phyloP scores from a whole-genome alignment of 2,797 vertebrate genomes.

The Gadopsis bispinosus region DNA sequence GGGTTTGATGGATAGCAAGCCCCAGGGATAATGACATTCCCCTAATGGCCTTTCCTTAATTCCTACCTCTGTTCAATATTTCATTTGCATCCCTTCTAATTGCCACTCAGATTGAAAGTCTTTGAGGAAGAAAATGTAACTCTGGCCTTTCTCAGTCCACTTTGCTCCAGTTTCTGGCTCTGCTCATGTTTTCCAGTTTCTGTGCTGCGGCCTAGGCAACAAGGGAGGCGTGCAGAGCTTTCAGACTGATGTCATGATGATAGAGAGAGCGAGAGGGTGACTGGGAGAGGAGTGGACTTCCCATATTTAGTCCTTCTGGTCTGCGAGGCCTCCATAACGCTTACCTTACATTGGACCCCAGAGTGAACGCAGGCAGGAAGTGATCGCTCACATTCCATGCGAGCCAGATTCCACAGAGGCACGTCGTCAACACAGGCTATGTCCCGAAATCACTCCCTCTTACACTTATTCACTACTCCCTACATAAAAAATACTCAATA shows the following conservation, averaged over 20 bases:
- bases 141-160: slow-evolving; percentile 32
- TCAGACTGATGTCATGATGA: slow-evolving; percentile 75
- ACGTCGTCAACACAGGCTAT: slow-evolving; percentile 8
- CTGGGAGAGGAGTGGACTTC: slow-evolving; percentile 50
- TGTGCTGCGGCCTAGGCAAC: slow-evolving; percentile 74
- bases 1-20: slow-evolving; percentile 21
- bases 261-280: slow-evolving; percentile 31
- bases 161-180: slow-evolving; percentile 51
- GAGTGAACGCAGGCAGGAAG: slow-evolving; percentile 55
- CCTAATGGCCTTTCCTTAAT: slow-evolving; percentile 35
- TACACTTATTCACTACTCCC: neutral
- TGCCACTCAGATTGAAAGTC: slow-evolving; percentile 33
- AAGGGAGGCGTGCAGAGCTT: slow-evolving; percentile 55
- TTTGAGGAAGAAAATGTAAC: neutral
- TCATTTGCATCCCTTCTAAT: slow-evolving; percentile 49
- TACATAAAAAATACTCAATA: neutral
- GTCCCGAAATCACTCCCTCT: neutral
- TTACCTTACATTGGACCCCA: slow-evolving; percentile 64
- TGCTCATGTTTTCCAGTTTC: slow-evolving; percentile 75
- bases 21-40: slow-evolving; percentile 27
- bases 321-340: slow-evolving; percentile 43
- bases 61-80: slow-evolving; percentile 52
- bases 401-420: slow-evolving; percentile 37
- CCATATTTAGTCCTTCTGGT: slow-evolving; percentile 76
- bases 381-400: slow-evolving; percentile 53